Conservation (phyloP, 2,888 invertebrate species). For the Polydrusus pterygomalis region DNA sequence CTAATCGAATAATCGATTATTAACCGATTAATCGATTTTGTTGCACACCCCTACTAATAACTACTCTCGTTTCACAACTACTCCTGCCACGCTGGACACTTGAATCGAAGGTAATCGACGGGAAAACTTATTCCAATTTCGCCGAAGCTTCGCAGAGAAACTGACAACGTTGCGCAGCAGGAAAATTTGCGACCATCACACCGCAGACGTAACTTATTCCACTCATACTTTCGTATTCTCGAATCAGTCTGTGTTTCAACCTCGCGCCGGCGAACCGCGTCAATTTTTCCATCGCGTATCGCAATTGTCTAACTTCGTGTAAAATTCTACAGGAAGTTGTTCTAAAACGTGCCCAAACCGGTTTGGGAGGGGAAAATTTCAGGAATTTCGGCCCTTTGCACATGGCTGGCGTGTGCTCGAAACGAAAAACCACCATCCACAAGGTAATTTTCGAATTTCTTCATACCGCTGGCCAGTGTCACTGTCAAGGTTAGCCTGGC, state of each 20-base stretch:
- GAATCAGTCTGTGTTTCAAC: constrained; percentile 42
- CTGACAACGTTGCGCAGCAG: no score
- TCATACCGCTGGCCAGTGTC: constrained; percentile 20
- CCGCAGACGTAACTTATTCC: constrained; percentile 10
- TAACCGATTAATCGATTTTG: no score
- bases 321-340: constrained; percentile 16
- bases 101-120: no score
- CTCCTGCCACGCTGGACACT: no score
- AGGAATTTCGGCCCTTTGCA: constrained; percentile 2
- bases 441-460: constrained; percentile 31
- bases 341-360: constrained; percentile 14
- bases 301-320: constrained; percentile 18
- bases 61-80: no score
- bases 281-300: constrained; percentile 23
- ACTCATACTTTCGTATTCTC: constrained; percentile 41
- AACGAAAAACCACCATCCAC: background rate
- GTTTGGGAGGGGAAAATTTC: constrained; percentile 6
- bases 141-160: no score
- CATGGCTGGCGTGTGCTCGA: constrained; percentile 17
- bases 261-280: constrained; percentile 1
- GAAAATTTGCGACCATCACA: no score
- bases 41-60: no score
- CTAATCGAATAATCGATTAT: no score
- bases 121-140: no score
- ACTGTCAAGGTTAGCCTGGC: constrained; percentile 45